These are phyloP conservation scores for Passer montanus DNA, from an alignment of 2,113 vertebrate genomes.

Conservation along the genomic window DNA sequence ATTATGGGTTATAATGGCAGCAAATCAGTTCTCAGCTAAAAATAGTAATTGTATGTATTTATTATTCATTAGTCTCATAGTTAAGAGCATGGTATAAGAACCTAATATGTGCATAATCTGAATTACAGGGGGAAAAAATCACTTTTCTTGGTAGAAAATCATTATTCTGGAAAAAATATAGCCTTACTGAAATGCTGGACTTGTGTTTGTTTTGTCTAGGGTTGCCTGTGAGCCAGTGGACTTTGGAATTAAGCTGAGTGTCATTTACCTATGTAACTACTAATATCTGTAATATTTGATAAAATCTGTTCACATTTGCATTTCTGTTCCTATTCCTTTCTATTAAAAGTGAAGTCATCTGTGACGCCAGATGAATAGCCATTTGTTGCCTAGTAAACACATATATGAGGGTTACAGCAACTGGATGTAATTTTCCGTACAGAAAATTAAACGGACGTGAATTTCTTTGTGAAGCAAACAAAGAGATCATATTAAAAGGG, in stretches of 20 bases:
- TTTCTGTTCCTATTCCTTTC: background rate
- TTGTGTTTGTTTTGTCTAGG: background rate
- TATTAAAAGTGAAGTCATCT: background rate
- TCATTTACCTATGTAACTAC: background rate
- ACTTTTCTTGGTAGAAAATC: background rate
- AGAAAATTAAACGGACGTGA: rapidly evolving
- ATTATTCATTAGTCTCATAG: background rate
- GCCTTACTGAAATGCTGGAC: background rate
- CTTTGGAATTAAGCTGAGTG: background rate
- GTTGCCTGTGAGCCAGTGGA: background rate
- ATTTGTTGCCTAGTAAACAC: background rate
- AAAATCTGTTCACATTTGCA: background rate
- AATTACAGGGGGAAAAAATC: background rate
- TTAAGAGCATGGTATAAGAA: background rate
- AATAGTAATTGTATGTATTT: background rate
- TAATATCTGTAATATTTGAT: background rate
- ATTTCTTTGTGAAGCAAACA: background rate
- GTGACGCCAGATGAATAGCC: background rate
- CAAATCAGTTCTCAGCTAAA: background rate
- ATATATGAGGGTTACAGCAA: background rate
- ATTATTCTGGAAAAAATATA: background rate
- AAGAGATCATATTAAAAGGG: background rate
- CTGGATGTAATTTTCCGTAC: background rate
- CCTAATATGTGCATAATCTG: background rate
- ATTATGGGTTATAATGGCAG: background rate